Base-by-base conservation (phyloP, 2,888 invertebrate species). In the Monoplex corrugatus region DNA sequence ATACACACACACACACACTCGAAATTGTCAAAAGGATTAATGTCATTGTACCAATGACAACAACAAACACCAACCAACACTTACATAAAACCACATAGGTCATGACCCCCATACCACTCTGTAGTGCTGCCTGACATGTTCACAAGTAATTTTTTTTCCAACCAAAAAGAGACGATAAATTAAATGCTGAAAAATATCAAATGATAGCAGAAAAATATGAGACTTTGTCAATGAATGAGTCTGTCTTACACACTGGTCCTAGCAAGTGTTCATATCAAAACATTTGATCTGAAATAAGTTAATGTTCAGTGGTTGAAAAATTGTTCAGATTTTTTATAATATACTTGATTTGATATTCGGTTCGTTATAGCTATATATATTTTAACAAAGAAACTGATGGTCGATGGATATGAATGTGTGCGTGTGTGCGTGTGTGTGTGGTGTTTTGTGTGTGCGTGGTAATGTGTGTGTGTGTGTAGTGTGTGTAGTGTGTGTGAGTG, bases 71-170 rank as follows among this genome's bases (percentile, higher is more conserved):
- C 45, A 45, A 50, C 50, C 10, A 10, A 50, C 50, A 50, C 50
- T 10, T 19, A 50, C 50, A 50, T 50, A 50, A n/a, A 68, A n/a
- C n/a, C 16, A 84, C 44, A 84, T 38, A 80, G 38, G 43, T 10
- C n/a, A 80, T 45, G 45, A 83, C 13, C 32, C 82, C 82, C 44
- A 45, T 45, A 83, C 82, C 44, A 83, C 44, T 43, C 32, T 44
- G 82, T 45, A 38, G 32, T 83, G 82, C 82, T 83, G 82, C 82
- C 82, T 83, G 82, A 83, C 82, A 19, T 32, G 44, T 83, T 32
- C 82, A n/a, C n/a, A n/a, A n/a, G n/a, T n/a, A n/a, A 23, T 13
- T 8, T 50, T 50, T 35, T 8, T 0, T 5, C 0, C 72, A 72
- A 10, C 35, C 35, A 16, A n/a, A 72, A 35, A 72, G 38, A 32